Evolutionary conservation across 2,888 invertebrate species (phyloP).

Genomic region (Hyalella azteca): DNA sequence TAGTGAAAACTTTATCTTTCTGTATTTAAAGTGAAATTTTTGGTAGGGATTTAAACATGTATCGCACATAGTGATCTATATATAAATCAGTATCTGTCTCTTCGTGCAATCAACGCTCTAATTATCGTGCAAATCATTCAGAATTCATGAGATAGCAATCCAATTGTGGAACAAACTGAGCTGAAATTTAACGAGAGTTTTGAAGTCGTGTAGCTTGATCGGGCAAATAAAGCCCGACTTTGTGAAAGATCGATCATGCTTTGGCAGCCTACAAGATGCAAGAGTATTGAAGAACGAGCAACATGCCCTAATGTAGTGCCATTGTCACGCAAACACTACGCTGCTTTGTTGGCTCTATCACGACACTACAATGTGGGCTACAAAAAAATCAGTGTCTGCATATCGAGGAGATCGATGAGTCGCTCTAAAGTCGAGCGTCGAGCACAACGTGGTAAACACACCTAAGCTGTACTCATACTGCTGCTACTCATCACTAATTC

Average conservation of each 20-base stretch:
- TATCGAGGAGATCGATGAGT: constrained; percentile 16
- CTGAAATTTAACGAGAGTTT: constrained; percentile 1
- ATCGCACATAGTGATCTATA: no score
- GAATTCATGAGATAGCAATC: not conserved
- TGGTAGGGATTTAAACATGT: no score
- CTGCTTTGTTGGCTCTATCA: constrained; percentile 31
- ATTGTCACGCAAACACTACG: constrained; percentile 35
- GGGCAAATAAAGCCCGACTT: not conserved
- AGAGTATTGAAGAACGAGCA: constrained; percentile 37
- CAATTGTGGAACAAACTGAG: not conserved
- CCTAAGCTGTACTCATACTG: no score
- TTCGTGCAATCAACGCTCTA: no score
- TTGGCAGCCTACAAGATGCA: constrained; percentile 32
- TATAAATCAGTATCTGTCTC: no score
- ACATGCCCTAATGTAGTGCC: constrained; percentile 27
- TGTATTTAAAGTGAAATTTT: no score
- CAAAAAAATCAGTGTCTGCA: constrained; percentile 31
- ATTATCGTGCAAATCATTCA: not conserved
- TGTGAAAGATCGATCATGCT: constrained; percentile 24
- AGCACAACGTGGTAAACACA: constrained; percentile 28
- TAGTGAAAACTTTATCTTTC: no score
- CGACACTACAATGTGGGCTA: constrained; percentile 24
- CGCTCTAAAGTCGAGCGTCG: not conserved
- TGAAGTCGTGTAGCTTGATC: not conserved
- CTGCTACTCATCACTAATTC: constrained; percentile 16